phyloP scores from a whole-genome alignment of 2,113 vertebrate genomes.

The Argyrosomus japonicus region DNA sequence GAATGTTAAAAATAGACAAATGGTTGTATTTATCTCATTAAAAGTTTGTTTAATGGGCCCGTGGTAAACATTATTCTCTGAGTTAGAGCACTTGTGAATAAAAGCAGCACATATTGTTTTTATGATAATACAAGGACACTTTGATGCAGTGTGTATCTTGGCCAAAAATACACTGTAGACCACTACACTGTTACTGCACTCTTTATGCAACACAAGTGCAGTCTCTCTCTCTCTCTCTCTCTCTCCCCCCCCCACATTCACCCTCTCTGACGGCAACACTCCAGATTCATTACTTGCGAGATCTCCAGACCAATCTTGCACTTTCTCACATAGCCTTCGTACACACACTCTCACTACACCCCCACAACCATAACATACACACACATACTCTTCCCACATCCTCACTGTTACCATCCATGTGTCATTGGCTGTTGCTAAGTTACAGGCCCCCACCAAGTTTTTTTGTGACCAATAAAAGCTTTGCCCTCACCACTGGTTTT shows the following conservation, averaged over 20 bases:
- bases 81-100: not conserved
- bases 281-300: conserved; percentile 74
- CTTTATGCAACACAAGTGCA: conserved; percentile 18
- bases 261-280: conserved; percentile 56
- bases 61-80: not conserved
- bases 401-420: conserved; percentile 75
- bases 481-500: conserved; percentile 53
- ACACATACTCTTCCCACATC: conserved; percentile 73
- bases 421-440: conserved; percentile 81
- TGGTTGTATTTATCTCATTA: conserved; percentile 6
- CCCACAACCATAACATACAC: conserved; percentile 59
- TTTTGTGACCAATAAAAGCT: conserved; percentile 56
- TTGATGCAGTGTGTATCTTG: conserved; percentile 19
- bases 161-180: conserved; percentile 38
- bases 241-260: conserved; percentile 34
- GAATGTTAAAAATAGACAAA: conserved; percentile 22
- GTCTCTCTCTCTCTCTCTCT: conserved; percentile 13
- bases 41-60: not conserved
- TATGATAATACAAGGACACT: conserved; percentile 8
- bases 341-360: conserved; percentile 71
- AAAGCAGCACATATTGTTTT: not conserved
- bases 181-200: conserved; percentile 9
- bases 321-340: conserved; percentile 70
- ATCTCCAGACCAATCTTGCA: conserved; percentile 75
- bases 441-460: conserved; percentile 73